Conservation (phyloP, 2,113 vertebrate genomes). For the Paralichthys olivaceus region DNA sequence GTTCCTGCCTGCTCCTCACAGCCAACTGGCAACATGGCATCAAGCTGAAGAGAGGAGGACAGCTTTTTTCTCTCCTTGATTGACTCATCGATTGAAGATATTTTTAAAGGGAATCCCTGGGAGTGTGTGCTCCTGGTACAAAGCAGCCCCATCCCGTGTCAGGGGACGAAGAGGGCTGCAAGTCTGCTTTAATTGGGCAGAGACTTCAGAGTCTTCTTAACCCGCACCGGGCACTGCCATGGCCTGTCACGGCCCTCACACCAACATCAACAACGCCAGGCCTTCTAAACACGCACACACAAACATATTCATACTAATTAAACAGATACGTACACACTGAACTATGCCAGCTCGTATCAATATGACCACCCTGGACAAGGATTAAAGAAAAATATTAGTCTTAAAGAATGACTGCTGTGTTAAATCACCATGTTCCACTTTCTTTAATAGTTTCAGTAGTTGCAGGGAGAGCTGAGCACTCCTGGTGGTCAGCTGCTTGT, state of each 20-base stretch:
- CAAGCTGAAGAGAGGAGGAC: conserved; percentile 82
- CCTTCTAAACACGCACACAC: conserved; percentile 54
- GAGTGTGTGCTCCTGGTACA: conserved; percentile 84
- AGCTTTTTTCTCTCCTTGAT: conserved; percentile 83
- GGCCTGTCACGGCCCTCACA: conserved; percentile 76
- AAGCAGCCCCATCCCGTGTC: conserved; percentile 81
- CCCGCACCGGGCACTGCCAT: conserved; percentile 78
- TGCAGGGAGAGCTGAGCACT: conserved; percentile 24
- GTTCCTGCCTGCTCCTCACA: conserved; percentile 82
- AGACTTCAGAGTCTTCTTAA: conserved; percentile 81
- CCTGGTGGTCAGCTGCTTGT: conserved; percentile 45
- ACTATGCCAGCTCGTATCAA: conserved; percentile 77
- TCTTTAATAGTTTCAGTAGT: conserved; percentile 58
- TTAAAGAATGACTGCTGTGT: conserved; percentile 70
- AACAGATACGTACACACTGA: conserved; percentile 48
- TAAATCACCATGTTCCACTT: conserved; percentile 69
- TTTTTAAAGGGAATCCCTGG: conserved; percentile 88
- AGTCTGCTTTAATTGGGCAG: conserved; percentile 86
- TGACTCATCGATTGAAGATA: conserved; percentile 90
- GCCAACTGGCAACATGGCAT: conserved; percentile 87
- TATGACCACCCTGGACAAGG: conserved; percentile 74
- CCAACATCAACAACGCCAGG: conserved; percentile 65
- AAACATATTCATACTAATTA: conserved; percentile 60
- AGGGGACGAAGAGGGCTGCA: conserved; percentile 78
- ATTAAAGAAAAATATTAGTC: conserved; percentile 75